Conservation (phyloP, 1,140 invertebrate genomes). For the Zeugodacus cucurbitae region DNA sequence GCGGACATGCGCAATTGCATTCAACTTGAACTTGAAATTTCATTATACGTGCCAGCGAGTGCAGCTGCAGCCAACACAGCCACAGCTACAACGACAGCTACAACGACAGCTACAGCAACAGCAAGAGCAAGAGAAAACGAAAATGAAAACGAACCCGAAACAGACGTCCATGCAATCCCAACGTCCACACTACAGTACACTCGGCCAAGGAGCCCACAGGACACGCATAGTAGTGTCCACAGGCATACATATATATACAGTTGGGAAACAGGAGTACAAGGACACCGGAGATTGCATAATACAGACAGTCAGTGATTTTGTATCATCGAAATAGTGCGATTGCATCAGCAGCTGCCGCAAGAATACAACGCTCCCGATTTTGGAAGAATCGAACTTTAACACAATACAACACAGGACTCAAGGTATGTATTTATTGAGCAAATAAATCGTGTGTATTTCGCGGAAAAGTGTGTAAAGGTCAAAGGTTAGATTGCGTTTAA, state of each 20-base stretch:
- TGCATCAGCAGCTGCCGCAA: conserved; percentile 9
- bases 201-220: neutral
- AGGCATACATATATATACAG: no score
- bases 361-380: neutral
- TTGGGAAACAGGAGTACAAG: conserved; percentile 11
- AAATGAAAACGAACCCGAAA: neutral
- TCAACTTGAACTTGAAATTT: conserved; percentile 63
- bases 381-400: no score
- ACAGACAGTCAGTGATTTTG: neutral
- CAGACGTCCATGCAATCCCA: conserved; percentile 31
- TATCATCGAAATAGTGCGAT: neutral
- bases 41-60: conserved; percentile 35
- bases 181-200: neutral
- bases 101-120: neutral
- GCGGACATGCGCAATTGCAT: conserved; percentile 57
- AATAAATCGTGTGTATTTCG: neutral
- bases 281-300: conserved; percentile 14
- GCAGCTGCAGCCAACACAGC: conserved; percentile 34
- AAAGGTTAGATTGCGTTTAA: neutral
- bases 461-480: conserved; percentile 4
- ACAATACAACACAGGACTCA: no score
- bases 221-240: neutral
- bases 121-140: neutral
- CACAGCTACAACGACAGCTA: neutral
- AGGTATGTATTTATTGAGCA: neutral